Conservation (phyloP, 1,140 invertebrate species). For the Ceratitis capitata region DNA sequence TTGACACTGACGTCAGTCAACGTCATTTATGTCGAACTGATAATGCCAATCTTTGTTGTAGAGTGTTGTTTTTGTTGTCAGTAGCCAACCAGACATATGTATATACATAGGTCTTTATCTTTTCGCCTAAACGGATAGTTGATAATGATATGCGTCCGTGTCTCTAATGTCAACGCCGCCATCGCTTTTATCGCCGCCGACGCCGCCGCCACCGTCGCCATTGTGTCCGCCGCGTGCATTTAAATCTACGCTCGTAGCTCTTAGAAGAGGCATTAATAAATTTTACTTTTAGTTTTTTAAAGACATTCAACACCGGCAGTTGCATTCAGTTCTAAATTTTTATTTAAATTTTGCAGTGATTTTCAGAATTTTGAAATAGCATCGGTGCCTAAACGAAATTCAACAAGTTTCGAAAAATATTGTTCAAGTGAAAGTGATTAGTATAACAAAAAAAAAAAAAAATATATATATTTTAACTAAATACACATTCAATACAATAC, state of each 20-base stretch:
- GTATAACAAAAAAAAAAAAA: no score
- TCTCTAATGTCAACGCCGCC: no score
- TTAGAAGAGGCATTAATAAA: not conserved
- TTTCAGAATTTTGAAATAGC: not conserved
- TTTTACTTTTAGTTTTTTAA: slow-evolving; percentile 18
- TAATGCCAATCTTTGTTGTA: not conserved
- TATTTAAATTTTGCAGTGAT: not conserved
- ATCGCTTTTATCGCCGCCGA: no score
- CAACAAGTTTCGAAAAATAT: not conserved
- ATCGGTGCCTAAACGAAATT: not conserved
- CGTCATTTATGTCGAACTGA: not conserved
- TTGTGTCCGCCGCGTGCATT: not conserved
- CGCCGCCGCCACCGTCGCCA: no score
- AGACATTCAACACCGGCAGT: not conserved
- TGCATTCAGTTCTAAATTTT: not conserved
- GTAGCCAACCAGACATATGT: not conserved
- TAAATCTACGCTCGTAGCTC: not conserved
- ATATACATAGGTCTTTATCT: not conserved
- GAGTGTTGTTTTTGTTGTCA: not conserved
- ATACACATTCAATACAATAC: no score
- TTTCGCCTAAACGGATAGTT: not conserved
- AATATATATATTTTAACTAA: slow-evolving; percentile 16
- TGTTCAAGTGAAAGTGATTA: no score
- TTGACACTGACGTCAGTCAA: not conserved
- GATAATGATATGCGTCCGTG: not conserved